phyloP scores from a whole-genome alignment of 1,140 invertebrate genomes.

The Cherax quadricarinatus region DNA sequence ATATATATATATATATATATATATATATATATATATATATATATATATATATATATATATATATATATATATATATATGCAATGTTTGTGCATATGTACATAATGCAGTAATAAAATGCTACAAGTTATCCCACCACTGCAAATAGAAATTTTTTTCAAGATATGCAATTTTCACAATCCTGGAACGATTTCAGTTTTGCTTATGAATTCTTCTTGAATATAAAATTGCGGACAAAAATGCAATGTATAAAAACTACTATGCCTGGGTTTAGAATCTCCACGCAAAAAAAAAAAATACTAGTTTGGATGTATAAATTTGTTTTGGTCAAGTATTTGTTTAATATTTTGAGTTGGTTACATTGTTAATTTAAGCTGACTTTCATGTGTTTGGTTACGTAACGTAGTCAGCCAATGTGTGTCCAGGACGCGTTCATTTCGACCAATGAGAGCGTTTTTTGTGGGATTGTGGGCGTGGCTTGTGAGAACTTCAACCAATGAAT shows the following conservation, averaged over 20 bases:
- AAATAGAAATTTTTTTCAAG: too few species aligned
- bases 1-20: constrained; percentile 4
- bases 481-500: not conserved
- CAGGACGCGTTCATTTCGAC: not conserved
- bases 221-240: too few species aligned
- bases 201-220: too few species aligned
- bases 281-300: too few species aligned
- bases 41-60: constrained; percentile 14
- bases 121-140: too few species aligned
- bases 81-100: not conserved
- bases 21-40: not conserved
- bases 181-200: too few species aligned
- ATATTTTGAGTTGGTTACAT: too few species aligned
- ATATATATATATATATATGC: constrained; percentile 10
- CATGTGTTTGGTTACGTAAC: not conserved
- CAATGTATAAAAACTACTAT: too few species aligned
- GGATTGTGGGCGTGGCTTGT: not conserved
- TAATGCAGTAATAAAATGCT: not conserved
- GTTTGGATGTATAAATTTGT: too few species aligned
- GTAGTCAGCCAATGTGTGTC: not conserved
- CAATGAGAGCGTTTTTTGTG: not conserved
- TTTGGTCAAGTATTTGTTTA: too few species aligned
- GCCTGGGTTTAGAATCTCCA: too few species aligned
- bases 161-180: too few species aligned
- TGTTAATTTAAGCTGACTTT: not conserved